Percentiles rank a stretch among this genome's conserved stretches.
Evolutionary conservation across 2,797 vertebrate genomes (phyloP).

Genomic region (Crypturellus tataupa): DNA sequence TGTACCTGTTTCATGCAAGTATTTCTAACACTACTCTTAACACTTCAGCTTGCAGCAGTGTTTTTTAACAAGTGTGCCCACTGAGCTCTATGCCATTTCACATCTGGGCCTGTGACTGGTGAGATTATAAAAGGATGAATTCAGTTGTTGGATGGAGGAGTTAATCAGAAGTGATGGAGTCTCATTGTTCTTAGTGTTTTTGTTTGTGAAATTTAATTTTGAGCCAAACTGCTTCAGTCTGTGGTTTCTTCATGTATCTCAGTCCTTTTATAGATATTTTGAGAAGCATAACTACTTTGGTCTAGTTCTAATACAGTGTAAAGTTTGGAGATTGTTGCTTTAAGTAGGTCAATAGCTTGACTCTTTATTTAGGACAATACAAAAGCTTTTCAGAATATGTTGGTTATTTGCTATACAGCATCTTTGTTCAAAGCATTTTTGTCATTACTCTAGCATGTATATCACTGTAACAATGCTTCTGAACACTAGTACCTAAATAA

Average conservation of each 20-base stretch:
- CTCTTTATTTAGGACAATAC: background rate
- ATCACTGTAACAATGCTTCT: background rate
- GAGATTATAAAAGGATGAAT: background rate
- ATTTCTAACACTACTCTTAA: background rate
- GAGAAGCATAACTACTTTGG: background rate
- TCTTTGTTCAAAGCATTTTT: background rate
- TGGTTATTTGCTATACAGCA: accelerated
- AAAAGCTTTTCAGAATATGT: background rate
- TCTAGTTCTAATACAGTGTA: background rate
- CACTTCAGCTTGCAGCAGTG: background rate
- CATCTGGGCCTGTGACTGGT: accelerated
- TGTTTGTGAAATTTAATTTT: background rate
- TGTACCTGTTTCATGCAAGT: background rate
- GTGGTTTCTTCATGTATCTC: background rate
- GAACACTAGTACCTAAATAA: background rate
- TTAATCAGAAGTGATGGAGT: background rate
- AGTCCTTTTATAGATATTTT: accelerated
- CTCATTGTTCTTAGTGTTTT: background rate
- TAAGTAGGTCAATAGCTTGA: background rate
- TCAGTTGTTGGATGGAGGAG: accelerated
- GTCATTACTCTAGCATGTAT: accelerated
- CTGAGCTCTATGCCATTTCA: background rate
- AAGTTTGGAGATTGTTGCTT: background rate
- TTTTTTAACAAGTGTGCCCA: background rate
- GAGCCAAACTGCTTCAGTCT: background rate